phyloP scores from a whole-genome alignment of 2,888 invertebrate species.

The Caenorhabditis sp. region DNA sequence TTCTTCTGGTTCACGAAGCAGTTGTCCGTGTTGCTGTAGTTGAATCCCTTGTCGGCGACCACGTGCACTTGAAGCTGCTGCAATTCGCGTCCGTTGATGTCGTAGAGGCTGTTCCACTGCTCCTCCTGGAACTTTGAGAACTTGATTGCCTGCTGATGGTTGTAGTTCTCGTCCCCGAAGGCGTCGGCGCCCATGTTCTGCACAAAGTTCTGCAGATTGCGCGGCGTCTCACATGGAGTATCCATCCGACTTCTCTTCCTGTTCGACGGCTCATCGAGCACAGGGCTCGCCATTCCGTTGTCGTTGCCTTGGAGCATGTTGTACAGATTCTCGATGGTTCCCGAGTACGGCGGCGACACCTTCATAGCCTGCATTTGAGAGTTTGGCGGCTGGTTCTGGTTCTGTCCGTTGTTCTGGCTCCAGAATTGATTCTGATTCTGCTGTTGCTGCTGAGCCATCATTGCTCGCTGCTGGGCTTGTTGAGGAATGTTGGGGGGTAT shows the following conservation, averaged over 20 bases:
- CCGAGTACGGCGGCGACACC: neutral
- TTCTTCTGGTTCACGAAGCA: slow-evolving; percentile 99
- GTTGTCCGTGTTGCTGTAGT: slow-evolving; percentile 95
- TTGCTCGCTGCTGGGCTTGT: slow-evolving; percentile 22
- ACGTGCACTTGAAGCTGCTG: slow-evolving; percentile 83
- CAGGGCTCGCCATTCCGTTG: slow-evolving; percentile 56
- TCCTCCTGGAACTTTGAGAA: slow-evolving; percentile 75
- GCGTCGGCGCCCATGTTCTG: slow-evolving; percentile 9
- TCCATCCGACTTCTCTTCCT: slow-evolving; percentile 55
- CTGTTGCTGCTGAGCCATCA: slow-evolving; percentile 14
- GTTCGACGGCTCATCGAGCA: slow-evolving; percentile 42
- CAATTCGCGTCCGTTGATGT: slow-evolving; percentile 63
- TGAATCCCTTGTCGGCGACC: slow-evolving; percentile 98
- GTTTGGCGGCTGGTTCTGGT: slow-evolving; percentile 18
- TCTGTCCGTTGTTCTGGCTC: slow-evolving; percentile 8
- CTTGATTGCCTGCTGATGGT: slow-evolving; percentile 61
- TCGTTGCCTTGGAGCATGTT: slow-evolving; percentile 56
- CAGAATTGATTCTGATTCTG: slow-evolving; percentile 28
- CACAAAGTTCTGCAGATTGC: neutral
- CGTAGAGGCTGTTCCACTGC: slow-evolving; percentile 74
- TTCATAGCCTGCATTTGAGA: slow-evolving; percentile 2
- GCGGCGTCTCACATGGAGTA: slow-evolving; percentile 56
- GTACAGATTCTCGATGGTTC: slow-evolving; percentile 41
- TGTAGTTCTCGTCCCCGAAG: slow-evolving; percentile 48
- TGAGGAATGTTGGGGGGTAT: slow-evolving; percentile 19